These are phyloP conservation scores for Neodon shergylaensis DNA, from an alignment of 2,113 vertebrate genomes.

Conservation along the genomic window DNA sequence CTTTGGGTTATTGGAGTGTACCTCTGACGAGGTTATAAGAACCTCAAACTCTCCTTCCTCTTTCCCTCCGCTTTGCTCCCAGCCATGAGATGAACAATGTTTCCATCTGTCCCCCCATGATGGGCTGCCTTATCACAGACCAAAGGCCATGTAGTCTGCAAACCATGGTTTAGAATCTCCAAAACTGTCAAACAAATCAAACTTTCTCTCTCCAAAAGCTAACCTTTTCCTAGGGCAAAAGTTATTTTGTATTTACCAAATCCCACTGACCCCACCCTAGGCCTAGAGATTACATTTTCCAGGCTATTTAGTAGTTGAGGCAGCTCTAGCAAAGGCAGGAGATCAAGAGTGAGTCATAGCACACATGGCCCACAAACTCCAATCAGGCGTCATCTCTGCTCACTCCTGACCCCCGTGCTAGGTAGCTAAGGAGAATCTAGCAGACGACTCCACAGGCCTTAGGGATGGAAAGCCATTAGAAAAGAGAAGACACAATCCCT, in stretches of 20 bases:
- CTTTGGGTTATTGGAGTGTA: background rate
- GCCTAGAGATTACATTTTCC: background rate
- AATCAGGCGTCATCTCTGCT: background rate
- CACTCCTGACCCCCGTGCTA: background rate
- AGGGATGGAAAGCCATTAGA: background rate
- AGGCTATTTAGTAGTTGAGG: background rate
- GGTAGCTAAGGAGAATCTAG: background rate
- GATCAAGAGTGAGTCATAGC: too few relatives aligned
- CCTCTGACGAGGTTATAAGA: too few relatives aligned
- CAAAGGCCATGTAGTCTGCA: background rate
- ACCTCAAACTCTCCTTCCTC: background rate
- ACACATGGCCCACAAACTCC: background rate
- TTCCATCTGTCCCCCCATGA: background rate
- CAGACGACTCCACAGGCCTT: background rate
- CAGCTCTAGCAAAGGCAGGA: background rate
- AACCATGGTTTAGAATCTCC: background rate
- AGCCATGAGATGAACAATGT: background rate
- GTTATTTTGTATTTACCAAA: too few relatives aligned
- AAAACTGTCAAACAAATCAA: background rate
- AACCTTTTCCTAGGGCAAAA: too few relatives aligned
- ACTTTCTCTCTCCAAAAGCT: background rate
- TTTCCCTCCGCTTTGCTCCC: background rate
- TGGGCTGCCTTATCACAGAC: too few relatives aligned
- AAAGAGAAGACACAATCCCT: background rate
- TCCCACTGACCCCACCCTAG: background rate